Percentiles rank a stretch among this genome's conserved stretches.
Conservation (phyloP, 1,140 invertebrate genomes). For the Hylaeus volcanicus region DNA sequence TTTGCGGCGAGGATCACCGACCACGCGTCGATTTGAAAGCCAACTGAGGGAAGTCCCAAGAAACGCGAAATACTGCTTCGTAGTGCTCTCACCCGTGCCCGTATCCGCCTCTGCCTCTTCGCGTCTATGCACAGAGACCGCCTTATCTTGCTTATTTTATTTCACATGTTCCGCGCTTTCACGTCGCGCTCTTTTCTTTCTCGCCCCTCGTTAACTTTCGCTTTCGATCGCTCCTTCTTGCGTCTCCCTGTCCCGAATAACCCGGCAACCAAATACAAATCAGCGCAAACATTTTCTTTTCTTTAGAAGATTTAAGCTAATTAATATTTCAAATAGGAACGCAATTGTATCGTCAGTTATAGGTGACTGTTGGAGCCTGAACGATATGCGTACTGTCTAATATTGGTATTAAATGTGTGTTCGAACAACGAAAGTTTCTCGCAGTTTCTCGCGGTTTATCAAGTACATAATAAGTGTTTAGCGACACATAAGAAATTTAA, state of each 20-base stretch:
- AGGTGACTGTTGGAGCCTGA: too few species aligned
- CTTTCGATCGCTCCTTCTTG: background rate
- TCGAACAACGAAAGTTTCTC: too few species aligned
- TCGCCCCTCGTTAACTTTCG: background rate
- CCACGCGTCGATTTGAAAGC: slow-evolving; percentile 36
- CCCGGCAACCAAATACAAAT: background rate
- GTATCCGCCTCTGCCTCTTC: background rate
- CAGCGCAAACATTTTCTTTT: too few species aligned
- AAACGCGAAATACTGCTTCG: background rate
- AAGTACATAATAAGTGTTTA: too few species aligned
- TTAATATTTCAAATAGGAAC: too few species aligned
- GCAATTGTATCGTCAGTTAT: too few species aligned
- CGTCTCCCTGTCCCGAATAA: background rate
- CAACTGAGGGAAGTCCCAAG: slow-evolving; percentile 1
- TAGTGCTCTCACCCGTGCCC: background rate
- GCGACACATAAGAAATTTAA: too few species aligned
- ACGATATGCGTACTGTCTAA: too few species aligned
- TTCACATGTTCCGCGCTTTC: background rate
- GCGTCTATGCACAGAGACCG: background rate
- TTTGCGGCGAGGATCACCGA: background rate
- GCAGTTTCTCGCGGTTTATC: too few species aligned
- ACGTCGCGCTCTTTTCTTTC: background rate
- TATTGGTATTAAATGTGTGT: too few species aligned
- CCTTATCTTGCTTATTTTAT: slow-evolving; percentile 6
- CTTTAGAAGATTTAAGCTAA: too few species aligned